phyloP scores from a whole-genome alignment of 2,797 vertebrate genomes.

The Periophthalmus magnuspinnatus region DNA sequence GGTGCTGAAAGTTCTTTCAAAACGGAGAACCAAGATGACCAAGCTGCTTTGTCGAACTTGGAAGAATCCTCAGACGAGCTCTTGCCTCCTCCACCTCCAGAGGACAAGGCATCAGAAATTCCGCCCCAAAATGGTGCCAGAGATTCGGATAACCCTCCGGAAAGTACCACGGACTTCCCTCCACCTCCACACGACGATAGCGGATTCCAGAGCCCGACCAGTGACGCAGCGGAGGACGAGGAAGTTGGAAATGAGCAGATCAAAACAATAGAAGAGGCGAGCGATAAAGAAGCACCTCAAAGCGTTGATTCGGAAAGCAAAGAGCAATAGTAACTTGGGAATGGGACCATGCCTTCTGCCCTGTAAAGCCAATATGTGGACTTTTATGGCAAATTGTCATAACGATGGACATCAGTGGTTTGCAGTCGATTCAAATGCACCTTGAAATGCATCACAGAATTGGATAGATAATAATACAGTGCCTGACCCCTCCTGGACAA shows the following conservation, averaged over 20 bases:
- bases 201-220: slow-evolving; percentile 52
- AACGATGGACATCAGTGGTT: too few relatives aligned
- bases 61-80: slow-evolving; percentile 2
- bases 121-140: background rate
- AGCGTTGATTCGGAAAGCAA: slow-evolving; percentile 69
- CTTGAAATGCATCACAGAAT: background rate
- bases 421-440: background rate
- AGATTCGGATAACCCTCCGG: slow-evolving; percentile 13
- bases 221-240: slow-evolving; percentile 25
- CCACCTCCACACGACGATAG: slow-evolving; percentile 36
- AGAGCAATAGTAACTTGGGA: slow-evolving; percentile 39
- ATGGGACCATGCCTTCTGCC: background rate
- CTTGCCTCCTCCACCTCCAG: background rate
- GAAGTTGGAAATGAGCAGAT: background rate
- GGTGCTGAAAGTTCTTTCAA: slow-evolving; percentile 3
- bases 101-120: slow-evolving; percentile 6
- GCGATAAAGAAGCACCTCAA: slow-evolving; percentile 10
- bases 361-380: background rate
- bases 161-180: slow-evolving; percentile 15
- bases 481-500: too few relatives aligned
- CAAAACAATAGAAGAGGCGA: background rate
- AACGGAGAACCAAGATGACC: slow-evolving; percentile 5
- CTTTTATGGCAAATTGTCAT: too few relatives aligned
- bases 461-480: too few relatives aligned
- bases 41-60: background rate